A percentile compares a stretch with the other conserved stretches of the same genome.
phyloP scores from a whole-genome alignment of 2,113 vertebrate species.

The Chroicocephalus ridibundus region DNA sequence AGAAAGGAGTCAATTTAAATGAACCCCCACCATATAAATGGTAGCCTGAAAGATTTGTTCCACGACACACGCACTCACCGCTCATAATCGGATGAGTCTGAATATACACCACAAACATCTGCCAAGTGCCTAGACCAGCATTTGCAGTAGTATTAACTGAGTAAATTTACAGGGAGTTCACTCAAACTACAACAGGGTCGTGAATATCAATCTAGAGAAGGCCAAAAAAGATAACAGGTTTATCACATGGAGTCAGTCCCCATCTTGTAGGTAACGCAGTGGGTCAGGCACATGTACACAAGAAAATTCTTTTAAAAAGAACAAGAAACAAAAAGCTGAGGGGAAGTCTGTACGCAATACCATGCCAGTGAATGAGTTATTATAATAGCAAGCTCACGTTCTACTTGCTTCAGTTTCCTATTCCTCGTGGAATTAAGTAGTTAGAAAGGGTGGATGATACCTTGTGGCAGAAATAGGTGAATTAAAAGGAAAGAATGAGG shows the following conservation, averaged over 20 bases:
- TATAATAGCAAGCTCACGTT: not conserved
- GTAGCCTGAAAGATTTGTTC: not conserved
- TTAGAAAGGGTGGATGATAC: not conserved
- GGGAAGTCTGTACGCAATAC: not conserved
- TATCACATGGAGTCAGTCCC: not conserved
- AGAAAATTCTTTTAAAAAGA: not conserved
- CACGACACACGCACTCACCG: rapidly evolving
- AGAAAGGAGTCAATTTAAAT: not conserved
- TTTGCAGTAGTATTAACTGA: not conserved
- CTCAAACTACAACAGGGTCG: not conserved
- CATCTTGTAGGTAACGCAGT: not conserved
- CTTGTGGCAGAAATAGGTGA: not conserved
- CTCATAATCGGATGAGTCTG: not conserved
- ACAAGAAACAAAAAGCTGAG: not conserved
- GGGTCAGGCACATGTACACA: not conserved
- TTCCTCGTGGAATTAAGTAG: not conserved
- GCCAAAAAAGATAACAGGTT: not conserved
- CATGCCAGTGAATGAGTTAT: rapidly evolving
- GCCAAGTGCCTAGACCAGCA: not conserved
- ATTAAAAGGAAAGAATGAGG: not conserved
- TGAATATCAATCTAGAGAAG: not conserved
- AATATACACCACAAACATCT: not conserved
- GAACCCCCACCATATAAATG: not conserved
- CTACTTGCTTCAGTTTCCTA: not conserved
- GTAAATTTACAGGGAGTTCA: not conserved